Base-by-base conservation (phyloP, 2,888 invertebrate species). In the Oxytorus armatus region DNA sequence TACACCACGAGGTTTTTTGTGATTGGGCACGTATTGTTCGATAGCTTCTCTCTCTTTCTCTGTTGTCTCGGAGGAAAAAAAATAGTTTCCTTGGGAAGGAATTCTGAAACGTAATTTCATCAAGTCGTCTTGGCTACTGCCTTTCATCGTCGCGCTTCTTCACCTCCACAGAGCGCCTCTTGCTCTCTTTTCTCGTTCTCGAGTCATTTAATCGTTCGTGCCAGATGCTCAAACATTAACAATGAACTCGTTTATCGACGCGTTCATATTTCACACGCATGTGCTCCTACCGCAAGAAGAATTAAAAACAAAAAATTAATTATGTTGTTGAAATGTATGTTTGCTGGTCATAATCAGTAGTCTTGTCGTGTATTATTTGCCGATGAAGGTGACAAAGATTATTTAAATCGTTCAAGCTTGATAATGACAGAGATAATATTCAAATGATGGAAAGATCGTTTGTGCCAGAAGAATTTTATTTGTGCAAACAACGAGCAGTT, bases 191-290 rank as follows among this genome's bases (percentile, higher is more conserved):
- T 84, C 79, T 81, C 79, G 10, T 49, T 36, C 16, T 83, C 69
- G 85, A 88, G 87, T 87, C 87, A 86, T 87, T 88, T 83, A 76
- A 82, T 83, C 85, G 86, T 84, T 85, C 89, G 89, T 89, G 89
- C 86, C 87, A 85, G 82, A 85, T 87, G 87, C 84, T 84, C 73
- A 89, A 89, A 88, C 88, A 89, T 81, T 69, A 63, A 4, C 83
- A 74, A 72, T 11, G 23, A 82, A 85, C 85, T 83, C 79, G 79
- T 86, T 87, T 85, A 89, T 88, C 88, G 85, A 87, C 89, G 86
- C 88, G 88, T 89, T 79, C 77, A 10, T 7, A 57, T 14, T 57
- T 57, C 16, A 36, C 82, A 76, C 78, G 74, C 49, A 25, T 39
- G 10, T 33, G 16, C 16, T 2, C 3, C 16, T 18, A 39, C 36